Conservation (phyloP, 1,140 invertebrate species). For the Meloidogyne exigua region DNA sequence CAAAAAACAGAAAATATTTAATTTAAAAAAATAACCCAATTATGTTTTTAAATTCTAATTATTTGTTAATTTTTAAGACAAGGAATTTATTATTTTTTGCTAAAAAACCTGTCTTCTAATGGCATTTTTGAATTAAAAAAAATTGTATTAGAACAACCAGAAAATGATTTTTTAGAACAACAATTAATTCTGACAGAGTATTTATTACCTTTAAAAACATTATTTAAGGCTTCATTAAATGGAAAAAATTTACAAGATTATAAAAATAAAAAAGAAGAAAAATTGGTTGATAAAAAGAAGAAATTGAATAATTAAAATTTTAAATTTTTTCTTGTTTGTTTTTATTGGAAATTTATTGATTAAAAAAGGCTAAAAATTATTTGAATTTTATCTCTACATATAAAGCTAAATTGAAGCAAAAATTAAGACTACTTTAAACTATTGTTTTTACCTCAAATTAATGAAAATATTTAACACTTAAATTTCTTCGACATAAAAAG, state of each 20-base stretch:
- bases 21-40: no score
- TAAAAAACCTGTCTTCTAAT: not conserved
- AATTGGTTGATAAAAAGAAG: not conserved
- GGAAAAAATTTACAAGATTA: not conserved
- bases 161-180: not conserved
- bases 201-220: not conserved
- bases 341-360: no score
- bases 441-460: no score
- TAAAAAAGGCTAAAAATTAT: no score
- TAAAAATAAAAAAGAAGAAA: conserved; percentile 1
- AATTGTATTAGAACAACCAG: not conserved
- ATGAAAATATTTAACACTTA: no score
- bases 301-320: not conserved
- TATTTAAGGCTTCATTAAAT: not conserved
- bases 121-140: not conserved
- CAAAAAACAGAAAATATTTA: no score
- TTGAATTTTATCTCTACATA: no score
- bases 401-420: no score
- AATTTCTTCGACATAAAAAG: no score
- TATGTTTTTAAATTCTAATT: no score
- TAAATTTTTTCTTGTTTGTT: no score
- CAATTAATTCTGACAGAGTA: not conserved
- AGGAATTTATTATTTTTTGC: not conserved
- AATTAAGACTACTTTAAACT: no score
- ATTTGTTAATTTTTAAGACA: not conserved